Evolutionary conservation across 2,113 vertebrate genomes (phyloP).

Genomic region (Coryphaenoides rupestris): DNA sequence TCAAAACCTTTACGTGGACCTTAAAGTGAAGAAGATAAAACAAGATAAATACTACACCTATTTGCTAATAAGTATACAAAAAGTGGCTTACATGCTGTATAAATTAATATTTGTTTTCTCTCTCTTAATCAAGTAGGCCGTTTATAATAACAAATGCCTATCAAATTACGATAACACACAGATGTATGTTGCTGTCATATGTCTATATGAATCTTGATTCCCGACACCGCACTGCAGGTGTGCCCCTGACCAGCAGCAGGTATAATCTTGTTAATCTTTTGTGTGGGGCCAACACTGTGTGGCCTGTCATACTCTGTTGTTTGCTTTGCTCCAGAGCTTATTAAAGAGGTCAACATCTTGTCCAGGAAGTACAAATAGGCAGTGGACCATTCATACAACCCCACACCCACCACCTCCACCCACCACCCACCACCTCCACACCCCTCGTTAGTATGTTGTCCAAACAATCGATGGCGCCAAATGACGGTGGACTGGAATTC

Average conservation of each 20-base stretch:
- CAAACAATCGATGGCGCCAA: conserved; percentile 46
- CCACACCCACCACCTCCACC: too few relatives aligned
- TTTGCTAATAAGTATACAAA: too few relatives aligned
- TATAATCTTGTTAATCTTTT: conserved; percentile 19
- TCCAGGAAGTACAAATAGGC: conserved; percentile 54
- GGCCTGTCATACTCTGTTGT: conserved; percentile 61
- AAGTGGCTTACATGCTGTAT: too few relatives aligned
- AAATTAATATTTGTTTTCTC: too few relatives aligned
- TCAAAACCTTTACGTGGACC: conserved; percentile 16
- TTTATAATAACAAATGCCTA: too few relatives aligned
- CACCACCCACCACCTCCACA: conserved; percentile 45
- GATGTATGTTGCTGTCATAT: neutral
- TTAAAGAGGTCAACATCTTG: conserved; percentile 48
- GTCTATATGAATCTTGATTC: conserved; percentile 6
- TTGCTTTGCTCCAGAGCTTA: conserved; percentile 65
- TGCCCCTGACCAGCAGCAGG: conserved; percentile 31
- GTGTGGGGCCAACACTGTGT: conserved; percentile 45
- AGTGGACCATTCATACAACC: conserved; percentile 52
- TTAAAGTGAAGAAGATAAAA: neutral
- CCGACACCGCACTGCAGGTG: conserved; percentile 53
- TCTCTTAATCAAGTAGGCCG: too few relatives aligned
- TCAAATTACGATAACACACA: too few relatives aligned
- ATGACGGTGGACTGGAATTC: conserved; percentile 49
- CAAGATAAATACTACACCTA: too few relatives aligned
- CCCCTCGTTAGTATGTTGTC: conserved; percentile 56